Evolutionary conservation across 2,113 vertebrate genomes (phyloP).

Genomic region (Australoheros scitulus): DNA sequence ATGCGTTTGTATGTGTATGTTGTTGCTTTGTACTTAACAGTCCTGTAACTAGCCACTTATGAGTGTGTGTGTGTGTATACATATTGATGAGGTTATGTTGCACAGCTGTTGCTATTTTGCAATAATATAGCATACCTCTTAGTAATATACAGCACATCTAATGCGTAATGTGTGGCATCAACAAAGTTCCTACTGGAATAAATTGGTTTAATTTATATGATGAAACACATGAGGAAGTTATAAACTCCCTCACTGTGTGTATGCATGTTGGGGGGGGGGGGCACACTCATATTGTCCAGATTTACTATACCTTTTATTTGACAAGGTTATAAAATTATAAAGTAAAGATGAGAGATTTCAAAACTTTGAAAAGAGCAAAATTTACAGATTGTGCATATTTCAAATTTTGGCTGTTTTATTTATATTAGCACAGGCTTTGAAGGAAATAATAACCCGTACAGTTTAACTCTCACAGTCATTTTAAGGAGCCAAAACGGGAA

Average conservation of each 20-base stretch:
- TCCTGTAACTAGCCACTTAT: slow-evolving; percentile 64
- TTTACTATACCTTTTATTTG: slow-evolving; percentile 35
- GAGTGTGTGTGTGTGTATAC: slow-evolving; percentile 43
- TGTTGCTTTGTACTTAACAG: slow-evolving; percentile 77
- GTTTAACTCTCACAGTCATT: slow-evolving; percentile 4
- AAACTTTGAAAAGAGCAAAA: slow-evolving; percentile 9
- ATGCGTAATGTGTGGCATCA: slow-evolving; percentile 30
- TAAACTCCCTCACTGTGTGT: background rate
- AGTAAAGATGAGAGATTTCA: background rate
- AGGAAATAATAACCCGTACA: slow-evolving; percentile 4
- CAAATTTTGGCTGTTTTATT: background rate
- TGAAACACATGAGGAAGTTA: slow-evolving; percentile 7
- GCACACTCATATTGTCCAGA: slow-evolving; percentile 18
- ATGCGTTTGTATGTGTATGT: slow-evolving; percentile 52
- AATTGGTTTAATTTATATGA: slow-evolving; percentile 33
- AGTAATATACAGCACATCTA: slow-evolving; percentile 33
- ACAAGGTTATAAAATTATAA: background rate
- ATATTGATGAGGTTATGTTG: slow-evolving; percentile 50
- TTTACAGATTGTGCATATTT: slow-evolving; percentile 14
- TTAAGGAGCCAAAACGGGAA: slow-evolving; percentile 7
- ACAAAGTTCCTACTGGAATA: slow-evolving; percentile 26
- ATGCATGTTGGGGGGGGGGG: background rate
- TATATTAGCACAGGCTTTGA: slow-evolving; percentile 28
- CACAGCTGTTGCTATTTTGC: slow-evolving; percentile 33
- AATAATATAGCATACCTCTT: slow-evolving; percentile 53